A percentile compares a stretch with the other conserved stretches of the same genome.
Evolutionary conservation across 2,888 invertebrate species (phyloP).

Genomic region (Dicranocentrus wangi): DNA sequence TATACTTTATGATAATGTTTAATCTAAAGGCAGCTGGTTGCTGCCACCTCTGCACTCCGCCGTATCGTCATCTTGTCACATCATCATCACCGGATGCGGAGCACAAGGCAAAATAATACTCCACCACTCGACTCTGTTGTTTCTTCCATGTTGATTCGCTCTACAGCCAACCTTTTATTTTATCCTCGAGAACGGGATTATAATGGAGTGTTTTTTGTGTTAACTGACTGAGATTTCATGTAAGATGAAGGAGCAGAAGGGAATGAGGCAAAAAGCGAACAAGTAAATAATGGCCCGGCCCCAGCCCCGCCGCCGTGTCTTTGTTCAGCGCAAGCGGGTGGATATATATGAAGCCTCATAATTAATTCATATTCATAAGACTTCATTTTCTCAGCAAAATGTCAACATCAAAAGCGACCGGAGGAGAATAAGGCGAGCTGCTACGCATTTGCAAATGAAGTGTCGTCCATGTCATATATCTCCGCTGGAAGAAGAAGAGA

Average conservation of each 20-base stretch:
- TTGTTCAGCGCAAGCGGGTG: background rate
- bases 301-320: background rate
- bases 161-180: too few species aligned
- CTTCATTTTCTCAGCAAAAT: slow-evolving; percentile 41
- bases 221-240: slow-evolving; percentile 19
- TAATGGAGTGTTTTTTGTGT: slow-evolving; percentile 11
- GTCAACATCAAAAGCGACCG: slow-evolving; percentile 50
- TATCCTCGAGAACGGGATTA: background rate
- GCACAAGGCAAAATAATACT: background rate
- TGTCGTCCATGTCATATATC: slow-evolving; percentile 31
- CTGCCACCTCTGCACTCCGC: slow-evolving; percentile 21
- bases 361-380: slow-evolving; percentile 66
- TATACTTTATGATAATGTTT: slow-evolving; percentile 35
- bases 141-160: too few species aligned
- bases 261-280: background rate
- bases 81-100: background rate
- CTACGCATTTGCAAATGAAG: slow-evolving; percentile 46
- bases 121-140: background rate
- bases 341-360: slow-evolving; percentile 34
- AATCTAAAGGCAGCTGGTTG: slow-evolving; percentile 34
- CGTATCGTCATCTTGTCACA: slow-evolving; percentile 27
- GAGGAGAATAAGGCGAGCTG: background rate
- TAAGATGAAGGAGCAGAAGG: slow-evolving; percentile 17
- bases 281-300: slow-evolving; percentile 14
- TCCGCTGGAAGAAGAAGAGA: background rate